A percentile compares a stretch with the other conserved stretches of the same genome.
Conservation (phyloP, 2,888 invertebrate species). For the Proisotoma minuta region DNA sequence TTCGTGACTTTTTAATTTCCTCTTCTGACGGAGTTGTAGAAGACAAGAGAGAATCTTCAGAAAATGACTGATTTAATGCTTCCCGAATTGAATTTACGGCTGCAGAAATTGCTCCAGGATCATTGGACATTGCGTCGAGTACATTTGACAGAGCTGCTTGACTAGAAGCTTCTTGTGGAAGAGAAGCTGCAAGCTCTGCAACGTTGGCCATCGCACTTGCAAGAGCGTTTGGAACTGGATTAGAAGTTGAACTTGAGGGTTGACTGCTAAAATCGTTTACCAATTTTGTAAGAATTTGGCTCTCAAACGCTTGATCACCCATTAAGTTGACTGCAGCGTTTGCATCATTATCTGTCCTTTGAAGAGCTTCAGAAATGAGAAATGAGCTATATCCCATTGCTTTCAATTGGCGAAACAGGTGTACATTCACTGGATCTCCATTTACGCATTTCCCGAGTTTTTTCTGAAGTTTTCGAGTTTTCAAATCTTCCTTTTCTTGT, state of each 20-base stretch:
- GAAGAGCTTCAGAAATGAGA: conserved; percentile 60
- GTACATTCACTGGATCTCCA: conserved; percentile 51
- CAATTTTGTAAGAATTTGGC: conserved; percentile 9
- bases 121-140: background rate
- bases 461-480: conserved; percentile 43
- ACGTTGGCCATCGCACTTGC: conserved; percentile 12
- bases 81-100: background rate
- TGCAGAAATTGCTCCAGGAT: background rate
- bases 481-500: conserved; percentile 51
- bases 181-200: conserved; percentile 5
- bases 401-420: conserved; percentile 56
- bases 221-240: too few relatives aligned
- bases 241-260: conserved; percentile 8
- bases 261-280: background rate
- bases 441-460: conserved; percentile 36
- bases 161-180: background rate
- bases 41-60: conserved; percentile 8
- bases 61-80: conserved; percentile 3
- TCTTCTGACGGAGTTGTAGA: conserved; percentile 18
- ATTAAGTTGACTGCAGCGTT: conserved; percentile 62
- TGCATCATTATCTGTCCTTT: conserved; percentile 65
- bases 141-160: background rate
- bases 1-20: conserved; percentile 52
- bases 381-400: conserved; percentile 66
- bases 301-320: conserved; percentile 52